phyloP scores from a whole-genome alignment of 2,113 vertebrate species.

The Crypturellus undulatus region DNA sequence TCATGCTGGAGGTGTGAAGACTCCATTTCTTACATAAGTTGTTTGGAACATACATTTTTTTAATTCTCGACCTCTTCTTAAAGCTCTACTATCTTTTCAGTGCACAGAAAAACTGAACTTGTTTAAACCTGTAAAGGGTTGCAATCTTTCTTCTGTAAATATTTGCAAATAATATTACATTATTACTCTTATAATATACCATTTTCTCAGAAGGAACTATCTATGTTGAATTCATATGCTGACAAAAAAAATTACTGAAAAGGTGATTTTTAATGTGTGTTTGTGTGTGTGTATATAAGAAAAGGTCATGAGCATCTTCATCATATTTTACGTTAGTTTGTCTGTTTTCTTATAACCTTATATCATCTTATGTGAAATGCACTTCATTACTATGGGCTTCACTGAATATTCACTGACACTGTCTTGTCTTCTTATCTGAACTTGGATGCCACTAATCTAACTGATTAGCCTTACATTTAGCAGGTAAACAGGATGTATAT shows the following conservation, averaged over 20 bases:
- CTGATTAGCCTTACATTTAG: not conserved
- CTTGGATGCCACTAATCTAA: not conserved
- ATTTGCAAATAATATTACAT: not conserved
- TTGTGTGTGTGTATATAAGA: not conserved
- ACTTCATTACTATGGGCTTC: not conserved
- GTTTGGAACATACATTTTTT: not conserved
- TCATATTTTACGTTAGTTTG: not conserved
- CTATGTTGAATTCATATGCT: not conserved
- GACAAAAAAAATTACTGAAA: not conserved
- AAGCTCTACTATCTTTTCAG: not conserved
- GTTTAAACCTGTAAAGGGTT: not conserved
- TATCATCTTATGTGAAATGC: not conserved
- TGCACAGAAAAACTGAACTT: not conserved
- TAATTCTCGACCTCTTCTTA: not conserved
- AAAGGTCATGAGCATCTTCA: not conserved
- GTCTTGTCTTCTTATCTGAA: too few relatives aligned
- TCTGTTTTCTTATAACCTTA: not conserved
- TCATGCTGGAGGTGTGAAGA: not conserved
- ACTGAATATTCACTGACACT: not conserved
- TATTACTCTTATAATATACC: not conserved
- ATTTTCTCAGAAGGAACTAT: not conserved
- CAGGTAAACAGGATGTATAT: fast-evolving
- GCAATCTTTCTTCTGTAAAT: not conserved
- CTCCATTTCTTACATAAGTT: not conserved
- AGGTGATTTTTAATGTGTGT: not conserved